Evolutionary conservation across 2,888 invertebrate species (phyloP), one percentile per base, ranked within the genome.

Genomic region (Sicus ferrugineus): DNA sequence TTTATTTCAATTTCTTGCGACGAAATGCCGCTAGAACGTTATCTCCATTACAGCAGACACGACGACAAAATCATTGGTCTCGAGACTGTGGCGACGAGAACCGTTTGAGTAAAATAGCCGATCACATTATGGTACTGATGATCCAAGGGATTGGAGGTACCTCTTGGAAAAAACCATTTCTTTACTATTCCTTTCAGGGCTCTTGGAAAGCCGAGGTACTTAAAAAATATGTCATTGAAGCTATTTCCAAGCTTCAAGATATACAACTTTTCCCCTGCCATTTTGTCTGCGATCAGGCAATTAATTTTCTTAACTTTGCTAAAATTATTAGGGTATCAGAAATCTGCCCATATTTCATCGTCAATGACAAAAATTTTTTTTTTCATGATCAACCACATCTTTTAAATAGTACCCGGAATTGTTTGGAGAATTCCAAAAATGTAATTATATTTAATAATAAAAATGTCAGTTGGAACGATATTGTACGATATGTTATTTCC

Each of bases 251-350:
- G n/a, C n/a, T n/a, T n/a, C n/a, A n/a, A n/a, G n/a, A n/a, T n/a
- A n/a, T n/a, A 34, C 2, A 34, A 19, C 50, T 54, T 19, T 38
- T 30, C 19, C 64, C 64, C 56, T 56, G 63, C 31, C 56, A 69
- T 48, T 65, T 69, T 28, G 59, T 64, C n/a, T 69, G 65, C 34
- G 59, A 69, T 64, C 59, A 58, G 42, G 63, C 63, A 63, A 54
- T 31, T 50, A 61, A 34, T 21, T 56, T 42, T 34, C 30, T 42
- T 56, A 56, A 7, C 26, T 54, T n/a, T n/a, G 42, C n/a, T 62
- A 38, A 21, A 61, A 52, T 52, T 62, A 63, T 68, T 9, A 30
- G 28, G 63, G 62, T 63, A 50, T 62, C 21, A n/a, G 48, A 52
- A 59, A 68, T 61, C n/a, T 28, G 21, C 59, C 65, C 42, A 38